Conservation (phyloP, 2,888 invertebrate species). For the Troglohyphantes excavatus region DNA sequence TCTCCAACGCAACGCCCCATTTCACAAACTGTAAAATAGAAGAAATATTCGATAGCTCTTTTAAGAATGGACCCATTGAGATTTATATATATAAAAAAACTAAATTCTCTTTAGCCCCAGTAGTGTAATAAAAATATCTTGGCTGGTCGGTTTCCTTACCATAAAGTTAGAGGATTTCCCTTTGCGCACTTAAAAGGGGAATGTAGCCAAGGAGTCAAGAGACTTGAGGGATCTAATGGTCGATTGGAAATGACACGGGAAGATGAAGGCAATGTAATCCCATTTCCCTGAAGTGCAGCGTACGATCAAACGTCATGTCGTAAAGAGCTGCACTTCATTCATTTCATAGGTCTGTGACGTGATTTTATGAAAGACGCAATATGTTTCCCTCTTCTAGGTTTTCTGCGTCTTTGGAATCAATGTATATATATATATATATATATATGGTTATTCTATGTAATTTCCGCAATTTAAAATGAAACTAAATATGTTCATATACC, state of each 20-base stretch:
- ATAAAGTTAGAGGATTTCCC: not conserved
- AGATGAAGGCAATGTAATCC: not conserved
- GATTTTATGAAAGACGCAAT: not conserved
- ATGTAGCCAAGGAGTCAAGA: not conserved
- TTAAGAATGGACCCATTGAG: not conserved
- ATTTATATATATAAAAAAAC: not conserved
- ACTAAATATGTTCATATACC: no score
- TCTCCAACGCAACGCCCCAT: not conserved
- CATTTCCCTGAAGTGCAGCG: not conserved
- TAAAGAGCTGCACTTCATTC: slow-evolving; percentile 4
- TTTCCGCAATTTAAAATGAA: no score
- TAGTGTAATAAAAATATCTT: not conserved
- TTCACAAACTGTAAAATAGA: not conserved
- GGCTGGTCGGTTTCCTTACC: not conserved
- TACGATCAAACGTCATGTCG: not conserved
- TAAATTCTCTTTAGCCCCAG: not conserved
- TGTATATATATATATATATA: no score
- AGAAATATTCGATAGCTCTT: not conserved
- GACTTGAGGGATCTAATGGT: not conserved
- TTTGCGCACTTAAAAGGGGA: not conserved
- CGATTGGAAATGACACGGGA: not conserved
- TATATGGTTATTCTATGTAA: no score
- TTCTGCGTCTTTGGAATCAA: no score
- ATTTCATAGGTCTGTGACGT: not conserved
- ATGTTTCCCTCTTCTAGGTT: no score